These are phyloP conservation scores for Phrynocephalus vlangalii DNA, from an alignment of 2,797 vertebrate genomes.

Conservation along the genomic window DNA sequence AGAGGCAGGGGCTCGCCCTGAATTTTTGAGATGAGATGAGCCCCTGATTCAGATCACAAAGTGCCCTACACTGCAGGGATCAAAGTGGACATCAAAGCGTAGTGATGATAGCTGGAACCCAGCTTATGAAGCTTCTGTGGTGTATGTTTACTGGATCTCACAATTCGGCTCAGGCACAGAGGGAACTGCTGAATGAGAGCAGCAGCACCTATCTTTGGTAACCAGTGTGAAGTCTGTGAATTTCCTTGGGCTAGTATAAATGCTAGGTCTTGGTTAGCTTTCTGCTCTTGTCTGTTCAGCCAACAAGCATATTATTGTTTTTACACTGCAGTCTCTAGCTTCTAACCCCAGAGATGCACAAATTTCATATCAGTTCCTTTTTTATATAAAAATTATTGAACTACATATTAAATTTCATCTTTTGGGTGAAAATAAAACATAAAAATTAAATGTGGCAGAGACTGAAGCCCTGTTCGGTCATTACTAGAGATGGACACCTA, in stretches of 20 bases:
- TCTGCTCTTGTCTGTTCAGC: not conserved
- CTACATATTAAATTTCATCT: not conserved
- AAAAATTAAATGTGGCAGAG: not conserved
- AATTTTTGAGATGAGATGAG: too few relatives aligned
- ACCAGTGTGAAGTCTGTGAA: not conserved
- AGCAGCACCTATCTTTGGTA: not conserved
- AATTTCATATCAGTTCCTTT: not conserved
- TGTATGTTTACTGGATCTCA: too few relatives aligned
- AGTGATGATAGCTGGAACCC: too few relatives aligned
- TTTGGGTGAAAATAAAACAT: not conserved
- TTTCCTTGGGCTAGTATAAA: not conserved
- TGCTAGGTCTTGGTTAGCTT: not conserved
- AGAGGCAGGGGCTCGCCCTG: too few relatives aligned
- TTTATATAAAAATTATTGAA: not conserved
- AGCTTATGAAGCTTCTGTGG: too few relatives aligned
- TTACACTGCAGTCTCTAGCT: not conserved
- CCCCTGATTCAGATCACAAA: too few relatives aligned
- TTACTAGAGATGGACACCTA: too few relatives aligned
- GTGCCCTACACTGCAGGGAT: too few relatives aligned
- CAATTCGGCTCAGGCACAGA: not conserved
- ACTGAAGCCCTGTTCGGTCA: too few relatives aligned
- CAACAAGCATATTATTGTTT: not conserved
- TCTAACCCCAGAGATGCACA: not conserved
- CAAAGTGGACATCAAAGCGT: too few relatives aligned
- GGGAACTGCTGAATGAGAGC: not conserved